Evolutionary conservation across 2,113 vertebrate species (phyloP).

Genomic region (Myrmecophaga tridactyla): DNA sequence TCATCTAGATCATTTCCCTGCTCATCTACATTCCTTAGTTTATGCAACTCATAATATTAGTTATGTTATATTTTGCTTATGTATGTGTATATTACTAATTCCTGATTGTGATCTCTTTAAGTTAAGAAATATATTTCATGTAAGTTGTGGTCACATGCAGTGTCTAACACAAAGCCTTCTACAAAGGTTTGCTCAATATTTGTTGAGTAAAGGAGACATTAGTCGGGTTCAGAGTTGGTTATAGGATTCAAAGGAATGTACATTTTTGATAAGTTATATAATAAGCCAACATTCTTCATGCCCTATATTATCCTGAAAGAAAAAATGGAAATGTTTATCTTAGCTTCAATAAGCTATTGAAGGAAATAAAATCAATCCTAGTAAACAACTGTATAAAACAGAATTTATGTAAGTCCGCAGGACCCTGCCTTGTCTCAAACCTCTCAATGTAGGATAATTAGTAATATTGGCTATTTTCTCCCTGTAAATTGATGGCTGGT

Average conservation of each 20-base stretch:
- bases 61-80: background rate
- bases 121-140: background rate
- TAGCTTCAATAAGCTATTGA: background rate
- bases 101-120: background rate
- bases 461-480: background rate
- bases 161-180: background rate
- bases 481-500: too few species aligned
- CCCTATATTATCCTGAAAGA: background rate
- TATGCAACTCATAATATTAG: background rate
- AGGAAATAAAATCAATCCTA: background rate
- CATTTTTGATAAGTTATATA: background rate
- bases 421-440: background rate
- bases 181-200: background rate
- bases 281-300: background rate
- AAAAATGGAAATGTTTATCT: background rate
- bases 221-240: background rate
- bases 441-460: background rate
- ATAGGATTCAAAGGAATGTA: background rate
- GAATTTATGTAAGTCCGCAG: too few species aligned
- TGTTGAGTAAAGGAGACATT: background rate
- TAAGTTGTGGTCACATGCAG: background rate
- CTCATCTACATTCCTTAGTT: background rate
- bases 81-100: background rate
- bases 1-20: background rate
- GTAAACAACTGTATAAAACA: background rate